Base-by-base conservation (phyloP, 2,797 vertebrate species). In the Trichosurus vulpecula region DNA sequence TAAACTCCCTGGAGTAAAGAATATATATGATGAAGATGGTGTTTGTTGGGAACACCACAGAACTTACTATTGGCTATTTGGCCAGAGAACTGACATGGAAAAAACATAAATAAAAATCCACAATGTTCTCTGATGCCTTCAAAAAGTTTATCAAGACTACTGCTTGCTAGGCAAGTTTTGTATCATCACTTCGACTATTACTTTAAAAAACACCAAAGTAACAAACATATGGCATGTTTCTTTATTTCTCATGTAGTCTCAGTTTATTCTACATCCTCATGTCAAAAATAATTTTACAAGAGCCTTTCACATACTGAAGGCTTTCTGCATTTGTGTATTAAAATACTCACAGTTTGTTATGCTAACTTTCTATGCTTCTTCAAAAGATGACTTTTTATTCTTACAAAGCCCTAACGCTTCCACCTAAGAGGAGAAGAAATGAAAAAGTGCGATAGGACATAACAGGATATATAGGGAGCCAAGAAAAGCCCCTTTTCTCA, bases 1-100 rank as follows among this genome's bases (percentile, higher is more conserved):
- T 92, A 54, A 97, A 96, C 94, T 97, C 90, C 90, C 54, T 92
- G 54, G 91, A 27, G 54, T 10, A 61, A 61, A 41, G 19, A 41
- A 47, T 47, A 81, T n/a, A n/a, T 22, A 41, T 2, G 14, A 74
- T 41, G 16, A 41, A 74, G 61, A 19, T 19, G 35, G 14, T 61
- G 35, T 74, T 19, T 74, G 27, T 41, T 74, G 14, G 16, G 16
- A 74, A 74, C 61, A 74, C 14, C 35, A 74, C 6, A n/a, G 16
- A 87, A 87, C 41, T 51, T 87, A 92, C n/a, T 74, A 58, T 41
- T 87, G 2, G 8, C 55, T 61, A 94, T 94, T 31, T 54, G 14
- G 90, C 31, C 51, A 92, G n/a, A 94, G 93, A 87, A 52, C 22
- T 90, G 41, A 91, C 3, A 92, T n/a, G 13, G 58, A 66, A 87